Evolutionary conservation across 2,888 invertebrate species (phyloP).

Genomic region (Xestia rhomboidea): DNA sequence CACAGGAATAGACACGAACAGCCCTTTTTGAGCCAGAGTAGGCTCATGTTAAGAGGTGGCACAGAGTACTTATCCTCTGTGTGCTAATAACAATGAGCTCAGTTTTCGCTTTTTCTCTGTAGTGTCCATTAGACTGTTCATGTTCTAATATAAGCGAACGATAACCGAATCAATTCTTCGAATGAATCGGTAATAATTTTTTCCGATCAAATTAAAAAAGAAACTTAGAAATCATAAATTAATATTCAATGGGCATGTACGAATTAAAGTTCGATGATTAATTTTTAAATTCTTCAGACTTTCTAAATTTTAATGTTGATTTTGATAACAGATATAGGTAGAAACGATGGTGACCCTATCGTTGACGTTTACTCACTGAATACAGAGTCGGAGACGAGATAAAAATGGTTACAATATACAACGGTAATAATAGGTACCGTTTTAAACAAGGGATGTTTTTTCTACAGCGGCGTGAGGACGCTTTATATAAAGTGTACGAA

Average conservation of each 20-base stretch:
- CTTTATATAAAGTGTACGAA: conserved; percentile 30
- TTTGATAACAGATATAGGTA: neutral
- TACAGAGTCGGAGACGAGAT: conserved; percentile 65
- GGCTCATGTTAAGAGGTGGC: neutral
- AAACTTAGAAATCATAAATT: neutral
- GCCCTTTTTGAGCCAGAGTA: neutral
- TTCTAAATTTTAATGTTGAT: neutral
- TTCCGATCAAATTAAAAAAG: neutral
- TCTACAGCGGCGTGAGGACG: conserved; percentile 33
- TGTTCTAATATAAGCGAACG: neutral
- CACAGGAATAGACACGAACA: neutral
- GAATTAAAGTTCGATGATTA: neutral
- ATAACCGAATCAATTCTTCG: neutral
- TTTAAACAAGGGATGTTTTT: conserved; percentile 62
- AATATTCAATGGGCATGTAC: neutral
- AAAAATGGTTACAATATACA: conserved; percentile 68
- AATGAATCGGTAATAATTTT: neutral
- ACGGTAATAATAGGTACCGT: conserved; percentile 67
- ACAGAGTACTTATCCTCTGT: neutral
- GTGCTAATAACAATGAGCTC: neutral
- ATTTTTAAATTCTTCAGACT: neutral
- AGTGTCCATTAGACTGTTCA: neutral
- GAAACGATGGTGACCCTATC: conserved; percentile 59
- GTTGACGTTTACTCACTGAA: conserved; percentile 68
- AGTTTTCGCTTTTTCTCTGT: neutral